A percentile compares a stretch with the other conserved stretches of the same genome.
Conservation (phyloP, 2,888 invertebrate genomes). For the Nipponacmea schrenckii region DNA sequence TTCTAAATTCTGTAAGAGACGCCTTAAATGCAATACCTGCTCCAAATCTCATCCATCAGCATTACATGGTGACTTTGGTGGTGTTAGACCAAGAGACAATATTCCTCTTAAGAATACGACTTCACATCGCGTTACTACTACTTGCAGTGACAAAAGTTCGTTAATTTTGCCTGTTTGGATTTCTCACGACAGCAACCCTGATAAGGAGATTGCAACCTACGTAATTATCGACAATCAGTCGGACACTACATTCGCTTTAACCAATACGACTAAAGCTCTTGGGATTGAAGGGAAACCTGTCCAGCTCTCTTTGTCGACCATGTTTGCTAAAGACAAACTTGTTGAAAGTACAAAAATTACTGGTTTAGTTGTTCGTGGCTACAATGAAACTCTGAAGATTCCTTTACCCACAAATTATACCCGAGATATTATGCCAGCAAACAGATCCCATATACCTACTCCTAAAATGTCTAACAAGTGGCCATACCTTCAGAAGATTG, state of each 20-base stretch:
- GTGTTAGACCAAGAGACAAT: not conserved
- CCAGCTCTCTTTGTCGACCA: slow-evolving; percentile 32
- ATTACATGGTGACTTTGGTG: slow-evolving; percentile 5
- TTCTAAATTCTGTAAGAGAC: slow-evolving; percentile 24
- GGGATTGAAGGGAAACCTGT: slow-evolving; percentile 17
- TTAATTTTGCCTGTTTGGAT: slow-evolving; percentile 30
- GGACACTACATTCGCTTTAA: slow-evolving; percentile 35
- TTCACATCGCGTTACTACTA: not conserved
- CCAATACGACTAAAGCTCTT: slow-evolving; percentile 21
- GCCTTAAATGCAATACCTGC: slow-evolving; percentile 17
- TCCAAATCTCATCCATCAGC: slow-evolving; percentile 20
- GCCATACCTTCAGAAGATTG: slow-evolving; percentile 24
- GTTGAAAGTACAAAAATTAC: not conserved
- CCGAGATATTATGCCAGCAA: slow-evolving; percentile 31
- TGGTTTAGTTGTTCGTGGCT: slow-evolving; percentile 28
- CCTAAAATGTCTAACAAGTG: slow-evolving; percentile 22
- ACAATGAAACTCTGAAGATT: slow-evolving; percentile 19
- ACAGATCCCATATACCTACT: slow-evolving; percentile 30
- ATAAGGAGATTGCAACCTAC: slow-evolving; percentile 31
- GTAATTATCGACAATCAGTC: slow-evolving; percentile 36
- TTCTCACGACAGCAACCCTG: slow-evolving; percentile 22
- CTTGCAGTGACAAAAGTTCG: slow-evolving; percentile 18
- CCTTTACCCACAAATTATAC: slow-evolving; percentile 32
- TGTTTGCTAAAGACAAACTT: slow-evolving; percentile 19
- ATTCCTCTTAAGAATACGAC: not conserved